Evolutionary conservation across 2,888 invertebrate genomes (phyloP).

Genomic region (Napeogenes inachia): DNA sequence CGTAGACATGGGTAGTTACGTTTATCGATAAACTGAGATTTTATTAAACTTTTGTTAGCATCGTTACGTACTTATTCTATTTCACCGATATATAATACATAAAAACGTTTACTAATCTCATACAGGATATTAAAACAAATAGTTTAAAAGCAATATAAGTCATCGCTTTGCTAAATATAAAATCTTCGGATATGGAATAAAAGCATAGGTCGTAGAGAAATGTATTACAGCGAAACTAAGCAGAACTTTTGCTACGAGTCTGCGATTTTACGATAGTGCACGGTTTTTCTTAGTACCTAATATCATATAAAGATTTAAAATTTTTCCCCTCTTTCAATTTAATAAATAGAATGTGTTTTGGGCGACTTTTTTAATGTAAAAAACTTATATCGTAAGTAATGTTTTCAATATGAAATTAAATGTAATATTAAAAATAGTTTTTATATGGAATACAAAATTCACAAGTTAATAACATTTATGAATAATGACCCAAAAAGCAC

Average conservation of each 20-base stretch:
- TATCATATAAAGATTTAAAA: conserved; percentile 3
- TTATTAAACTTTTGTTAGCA: not conserved
- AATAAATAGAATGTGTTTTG: not conserved
- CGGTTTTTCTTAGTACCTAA: conserved; percentile 3
- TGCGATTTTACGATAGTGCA: conserved; percentile 49
- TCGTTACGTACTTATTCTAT: too few species aligned
- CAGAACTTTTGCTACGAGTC: conserved; percentile 62
- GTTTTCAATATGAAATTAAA: too few species aligned
- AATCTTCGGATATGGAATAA: conserved; percentile 37
- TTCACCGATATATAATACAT: too few species aligned
- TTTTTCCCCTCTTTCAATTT: conserved; percentile 4
- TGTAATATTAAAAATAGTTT: too few species aligned
- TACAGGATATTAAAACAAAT: conserved; percentile 12
- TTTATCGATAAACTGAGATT: not conserved
- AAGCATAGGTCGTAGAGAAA: conserved; percentile 44
- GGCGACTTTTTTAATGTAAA: too few species aligned
- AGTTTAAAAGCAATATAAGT: conserved; percentile 19
- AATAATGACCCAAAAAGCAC: not conserved
- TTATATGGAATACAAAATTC: too few species aligned
- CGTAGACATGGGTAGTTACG: conserved; percentile 1
- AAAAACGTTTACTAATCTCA: not conserved
- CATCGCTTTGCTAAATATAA: conserved; percentile 38
- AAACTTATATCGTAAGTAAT: too few species aligned
- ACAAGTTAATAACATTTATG: too few species aligned
- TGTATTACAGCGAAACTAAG: conserved; percentile 56